A percentile compares a stretch with the other conserved stretches of the same genome.
Conservation (phyloP, 2,113 vertebrate genomes). For the Aspidoscelis tigris region DNA sequence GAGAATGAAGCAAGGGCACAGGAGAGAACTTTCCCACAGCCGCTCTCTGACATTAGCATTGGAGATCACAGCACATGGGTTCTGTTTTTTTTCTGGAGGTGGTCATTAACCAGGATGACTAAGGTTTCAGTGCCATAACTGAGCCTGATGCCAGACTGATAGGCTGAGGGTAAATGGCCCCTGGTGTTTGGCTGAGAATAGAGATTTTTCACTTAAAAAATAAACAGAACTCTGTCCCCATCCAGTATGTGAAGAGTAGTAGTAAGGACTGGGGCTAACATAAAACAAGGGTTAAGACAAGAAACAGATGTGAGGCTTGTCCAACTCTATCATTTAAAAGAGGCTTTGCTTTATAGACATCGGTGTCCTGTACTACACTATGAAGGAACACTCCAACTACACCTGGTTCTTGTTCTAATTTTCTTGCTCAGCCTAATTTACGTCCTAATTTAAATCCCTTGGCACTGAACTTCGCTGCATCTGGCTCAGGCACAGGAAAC, state of each 20-base stretch:
- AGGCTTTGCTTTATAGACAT: background rate
- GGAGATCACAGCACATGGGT: too few relatives aligned
- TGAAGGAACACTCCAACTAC: slow-evolving; percentile 3
- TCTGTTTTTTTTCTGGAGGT: too few relatives aligned
- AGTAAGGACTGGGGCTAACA: background rate
- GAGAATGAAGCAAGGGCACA: too few relatives aligned
- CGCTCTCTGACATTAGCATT: too few relatives aligned
- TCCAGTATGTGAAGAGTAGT: background rate
- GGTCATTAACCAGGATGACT: too few relatives aligned
- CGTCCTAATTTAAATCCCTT: slow-evolving; percentile 37
- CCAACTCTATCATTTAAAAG: background rate
- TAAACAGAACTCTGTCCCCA: background rate
- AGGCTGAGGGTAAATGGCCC: too few relatives aligned
- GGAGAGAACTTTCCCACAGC: too few relatives aligned
- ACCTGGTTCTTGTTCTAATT: slow-evolving; percentile 32
- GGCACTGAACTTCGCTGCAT: slow-evolving; percentile 26
- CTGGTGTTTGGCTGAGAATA: background rate
- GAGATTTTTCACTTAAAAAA: background rate
- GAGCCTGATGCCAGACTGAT: too few relatives aligned
- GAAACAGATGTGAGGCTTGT: background rate
- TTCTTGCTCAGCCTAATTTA: slow-evolving; percentile 30
- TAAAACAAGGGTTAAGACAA: slow-evolving; percentile 15
- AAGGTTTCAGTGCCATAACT: too few relatives aligned
- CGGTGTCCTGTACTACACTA: background rate
- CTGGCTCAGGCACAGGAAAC: slow-evolving; percentile 26